Evolutionary conservation across 2,113 vertebrate species (phyloP).

Genomic region (Perca fluviatilis): DNA sequence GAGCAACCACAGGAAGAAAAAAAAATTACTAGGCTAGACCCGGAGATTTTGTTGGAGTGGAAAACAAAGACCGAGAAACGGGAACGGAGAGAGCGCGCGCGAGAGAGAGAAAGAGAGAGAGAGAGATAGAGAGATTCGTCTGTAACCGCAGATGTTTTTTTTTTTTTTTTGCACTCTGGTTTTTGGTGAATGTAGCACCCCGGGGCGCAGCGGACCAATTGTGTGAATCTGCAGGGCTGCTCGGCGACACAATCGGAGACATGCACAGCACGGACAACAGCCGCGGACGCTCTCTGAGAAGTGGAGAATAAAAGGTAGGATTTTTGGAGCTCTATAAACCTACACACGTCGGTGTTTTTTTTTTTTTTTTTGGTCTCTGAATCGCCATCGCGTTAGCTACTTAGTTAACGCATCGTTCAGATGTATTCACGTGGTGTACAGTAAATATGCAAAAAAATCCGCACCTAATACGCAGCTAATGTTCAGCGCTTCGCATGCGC

Average conservation of each 20-base stretch:
- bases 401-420: constrained; percentile 20
- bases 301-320: constrained; percentile 73
- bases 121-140: neutral
- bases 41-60: constrained; percentile 48
- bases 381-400: neutral
- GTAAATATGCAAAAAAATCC: constrained; percentile 21
- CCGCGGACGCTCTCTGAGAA: constrained; percentile 69
- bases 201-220: constrained; percentile 74
- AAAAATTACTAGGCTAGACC: constrained; percentile 57
- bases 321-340: neutral
- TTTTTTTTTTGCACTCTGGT: constrained; percentile 42
- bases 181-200: constrained; percentile 69
- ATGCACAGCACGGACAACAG: constrained; percentile 75
- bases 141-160: constrained; percentile 55
- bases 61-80: constrained; percentile 42
- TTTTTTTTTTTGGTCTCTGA: neutral
- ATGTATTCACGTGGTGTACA: constrained; percentile 16
- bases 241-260: constrained; percentile 74
- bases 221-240: constrained; percentile 76
- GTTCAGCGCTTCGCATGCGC: constrained; percentile 30
- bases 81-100: constrained; percentile 1
- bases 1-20: constrained; percentile 30
- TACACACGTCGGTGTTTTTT: neutral
- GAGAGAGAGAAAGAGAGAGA: neutral
- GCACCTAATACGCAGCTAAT: neutral